Evolutionary conservation across 2,888 invertebrate genomes (phyloP), one percentile per base, ranked within the genome.

Genomic region (Zaprionus obscuricornis): DNA sequence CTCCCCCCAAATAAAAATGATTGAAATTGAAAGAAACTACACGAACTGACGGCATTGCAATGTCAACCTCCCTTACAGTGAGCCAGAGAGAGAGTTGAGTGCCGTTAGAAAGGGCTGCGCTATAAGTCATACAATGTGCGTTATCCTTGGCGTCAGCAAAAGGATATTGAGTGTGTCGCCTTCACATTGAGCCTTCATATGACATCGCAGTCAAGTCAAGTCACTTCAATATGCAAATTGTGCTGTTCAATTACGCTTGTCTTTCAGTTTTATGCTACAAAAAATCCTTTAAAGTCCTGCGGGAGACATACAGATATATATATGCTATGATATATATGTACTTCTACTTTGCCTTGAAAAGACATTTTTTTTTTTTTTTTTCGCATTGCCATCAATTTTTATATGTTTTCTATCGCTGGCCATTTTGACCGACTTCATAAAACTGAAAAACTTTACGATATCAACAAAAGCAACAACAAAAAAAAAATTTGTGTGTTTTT

Each of bases 91-190:
- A 17, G 4, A 20, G 45, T 39, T 20, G 20, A 8, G 7, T 27
- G 31, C 31, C n/a, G 27, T 40, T 37, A 31, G 56, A 13, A 46
- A 1, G 14, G 29, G 22, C 37, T 56, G 27, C 33, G 64, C 64
- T 58, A 81, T 81, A 81, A 77, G 84, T 81, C 84, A 84, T 84
- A 75, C 84, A 81, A 73, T 75, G 66, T 84, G 84, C 78, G 73
- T 77, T 81, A 74, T 79, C 75, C 81, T 83, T 75, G 60, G 56
- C 54, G 67, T 33, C 69, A 34, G 58, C 39, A 40, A 36, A 60
- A 56, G 49, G 36, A 71, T 67, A 55, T 66, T 54, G 36, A 17
- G 29, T 31, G 36, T 42, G 36, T 43, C 17, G 22, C 27, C 31
- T 50, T 33, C 40, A 37, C 22, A 22, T 3, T 26, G 24, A 40